Evolutionary conservation across 2,113 vertebrate species (phyloP), one percentile per base, ranked within the genome.

Genomic region (Albula goreensis): DNA sequence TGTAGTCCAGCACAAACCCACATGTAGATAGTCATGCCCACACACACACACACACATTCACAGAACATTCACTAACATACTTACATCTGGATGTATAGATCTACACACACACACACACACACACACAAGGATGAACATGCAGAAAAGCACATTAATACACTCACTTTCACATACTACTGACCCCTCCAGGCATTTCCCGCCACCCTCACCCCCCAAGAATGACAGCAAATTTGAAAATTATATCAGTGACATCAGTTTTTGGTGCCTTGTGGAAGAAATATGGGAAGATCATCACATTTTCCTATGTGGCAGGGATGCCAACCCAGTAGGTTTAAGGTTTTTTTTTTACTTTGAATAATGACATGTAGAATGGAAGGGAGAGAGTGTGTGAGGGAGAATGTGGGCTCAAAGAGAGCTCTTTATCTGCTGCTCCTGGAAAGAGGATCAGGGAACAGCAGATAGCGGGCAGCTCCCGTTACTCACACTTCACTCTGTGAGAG

Each of bases 1-100:
- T 89, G 86, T 90, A n/a, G 78, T 86, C 11, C 84, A 9, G 50
- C 51, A 70, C 63, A 70, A 15, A 13, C 17, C 66, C 10, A 82
- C 22, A 57, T 2, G 5, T 63, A 74, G 5, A 4, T 15, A 15
- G 12, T 50, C 49, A 83, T 60, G 70, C 57, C 25, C 19, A 9
- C 60, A 63, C 60, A 63, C 60, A 8, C 60, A 63, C 60, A 63
- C 60, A 63, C 15, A 12, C 53, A 56, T 56, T 56, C 53, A 63
- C 60, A 15, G 15, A 19, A 17, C 12, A 4, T 15, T 15, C 60
- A 63, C 60, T 15, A 4, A 63, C 60, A 17, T 19, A 63, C 60
- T 4, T 19, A 17, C 17, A 19, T 63, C 4, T 17, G 53, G 7
- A 63, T 17, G 60, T 19, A 63, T 12, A 19, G 12, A 63, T 15